A percentile compares a stretch with the other conserved stretches of the same genome.
Conservation (phyloP, 2,113 vertebrate genomes). For the Tachuris rubrigastra region DNA sequence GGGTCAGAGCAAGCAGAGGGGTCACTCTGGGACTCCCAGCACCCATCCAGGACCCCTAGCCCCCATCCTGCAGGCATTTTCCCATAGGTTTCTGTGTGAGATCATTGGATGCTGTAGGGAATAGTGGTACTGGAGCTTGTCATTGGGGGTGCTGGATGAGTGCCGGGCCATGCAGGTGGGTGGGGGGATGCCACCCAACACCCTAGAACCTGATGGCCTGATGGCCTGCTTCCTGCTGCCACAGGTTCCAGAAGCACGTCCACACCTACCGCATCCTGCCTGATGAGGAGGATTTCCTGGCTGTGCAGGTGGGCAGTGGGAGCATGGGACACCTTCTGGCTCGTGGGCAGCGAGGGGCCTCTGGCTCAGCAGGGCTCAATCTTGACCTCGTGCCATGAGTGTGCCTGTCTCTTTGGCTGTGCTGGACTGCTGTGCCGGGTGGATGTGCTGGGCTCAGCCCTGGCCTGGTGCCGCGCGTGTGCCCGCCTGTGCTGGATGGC, state of each 20-base stretch:
- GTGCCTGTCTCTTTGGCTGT: background rate
- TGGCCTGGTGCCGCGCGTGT: background rate
- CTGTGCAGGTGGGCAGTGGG: conserved; percentile 85
- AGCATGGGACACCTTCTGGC: background rate
- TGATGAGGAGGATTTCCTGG: conserved; percentile 92
- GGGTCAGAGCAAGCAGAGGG: accelerated
- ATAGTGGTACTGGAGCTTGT: background rate
- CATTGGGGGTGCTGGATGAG: background rate
- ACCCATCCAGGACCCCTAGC: background rate
- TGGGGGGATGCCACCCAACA: background rate
- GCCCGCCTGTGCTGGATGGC: background rate
- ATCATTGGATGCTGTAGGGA: accelerated
- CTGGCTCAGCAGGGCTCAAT: background rate
- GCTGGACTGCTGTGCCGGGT: background rate
- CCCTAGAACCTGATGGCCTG: background rate
- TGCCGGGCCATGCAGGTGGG: accelerated
- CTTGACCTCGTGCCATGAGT: background rate
- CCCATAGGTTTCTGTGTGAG: background rate
- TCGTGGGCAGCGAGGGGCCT: background rate
- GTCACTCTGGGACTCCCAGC: background rate
- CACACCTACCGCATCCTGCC: conserved; percentile 96
- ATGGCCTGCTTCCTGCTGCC: background rate
- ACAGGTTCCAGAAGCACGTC: conserved; percentile 95
- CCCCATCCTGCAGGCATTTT: background rate
- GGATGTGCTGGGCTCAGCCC: background rate